Evolutionary conservation across 2,797 vertebrate species (phyloP), one percentile per base, ranked within the genome.

Genomic region (Taenioides sp.): DNA sequence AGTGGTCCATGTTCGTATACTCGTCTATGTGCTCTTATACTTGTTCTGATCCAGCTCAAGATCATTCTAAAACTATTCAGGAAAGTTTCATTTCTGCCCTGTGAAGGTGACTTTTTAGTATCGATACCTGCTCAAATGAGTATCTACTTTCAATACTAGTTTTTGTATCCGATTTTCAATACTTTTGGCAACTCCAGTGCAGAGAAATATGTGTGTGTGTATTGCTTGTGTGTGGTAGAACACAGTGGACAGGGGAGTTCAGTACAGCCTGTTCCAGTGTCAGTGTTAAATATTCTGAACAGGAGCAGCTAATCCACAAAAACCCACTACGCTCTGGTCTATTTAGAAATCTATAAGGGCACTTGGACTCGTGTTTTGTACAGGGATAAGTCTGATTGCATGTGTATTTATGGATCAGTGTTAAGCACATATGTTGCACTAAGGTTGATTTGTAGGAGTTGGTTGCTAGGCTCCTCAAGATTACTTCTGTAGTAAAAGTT

Each of bases 261-360:
- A 47, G 63, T 18, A 49, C 63, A 49, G 37, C n/a, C n/a, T 47
- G 63, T 65, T 49, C 40, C 40, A 17, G 63, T 25, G 22, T 1
- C 61, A 4, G 28, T n/a, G n/a, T 47, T 65, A 65, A 47, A 65
- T 47, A 65, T 65, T 47, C 37, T 16, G 40, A 49, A 47, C 40
- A 25, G 22, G 37, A 65, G 37, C 40, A 49, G 63, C 40, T 65
- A 47, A 65, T 65, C 63, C 63, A 25, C 63, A 18, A 23, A 65
- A 47, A 25, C 22, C 14, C 37, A 17, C 20, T 0, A 7, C 11
- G 5, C 20, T 2, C 50, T 3, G 11, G 10, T 23, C 54, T 23
- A 12, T 57, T 23, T 57, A 57, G 11, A 57, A 4, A 22, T 23
- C 22, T 5, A 22, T 57, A 23, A 9, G n/a, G 12, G 54, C 10